A percentile compares a stretch with the other conserved stretches of the same genome.
These are phyloP conservation scores for Argyra leucocephala DNA, from an alignment of 2,888 invertebrate species.

Conservation along the genomic window DNA sequence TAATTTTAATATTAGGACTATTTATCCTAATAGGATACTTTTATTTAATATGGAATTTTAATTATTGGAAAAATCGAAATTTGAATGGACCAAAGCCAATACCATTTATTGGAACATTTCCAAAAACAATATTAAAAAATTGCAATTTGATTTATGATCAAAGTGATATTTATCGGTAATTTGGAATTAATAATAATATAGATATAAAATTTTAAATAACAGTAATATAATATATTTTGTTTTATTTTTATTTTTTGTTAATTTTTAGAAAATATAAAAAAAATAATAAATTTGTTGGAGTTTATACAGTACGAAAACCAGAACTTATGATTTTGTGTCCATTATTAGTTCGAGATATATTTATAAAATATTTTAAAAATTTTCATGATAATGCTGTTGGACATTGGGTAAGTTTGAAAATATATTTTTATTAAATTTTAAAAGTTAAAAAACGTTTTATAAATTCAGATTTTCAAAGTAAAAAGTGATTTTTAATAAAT, in stretches of 20 bases:
- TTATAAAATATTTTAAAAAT: constrained; percentile 4
- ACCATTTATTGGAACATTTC: constrained; percentile 37
- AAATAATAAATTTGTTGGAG: background rate
- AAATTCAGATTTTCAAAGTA: too few relatives aligned
- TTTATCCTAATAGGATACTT: constrained; percentile 27
- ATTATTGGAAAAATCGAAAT: constrained; percentile 39
- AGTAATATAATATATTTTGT: background rate
- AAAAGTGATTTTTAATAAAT: too few relatives aligned
- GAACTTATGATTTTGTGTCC: constrained; percentile 7
- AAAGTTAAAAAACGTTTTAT: too few relatives aligned
- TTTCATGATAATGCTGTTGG: constrained; percentile 11
- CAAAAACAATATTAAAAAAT: constrained; percentile 29
- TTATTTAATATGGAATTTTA: constrained; percentile 34
- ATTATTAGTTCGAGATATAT: background rate
- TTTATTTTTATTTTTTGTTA: background rate
- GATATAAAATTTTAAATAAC: background rate
- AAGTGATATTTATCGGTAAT: constrained; percentile 40
- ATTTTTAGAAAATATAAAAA: background rate
- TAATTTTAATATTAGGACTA: constrained; percentile 13
- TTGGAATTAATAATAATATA: background rate
- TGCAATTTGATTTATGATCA: constrained; percentile 35
- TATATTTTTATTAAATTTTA: too few relatives aligned
- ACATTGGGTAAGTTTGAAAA: background rate
- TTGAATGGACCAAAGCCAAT: constrained; percentile 38
- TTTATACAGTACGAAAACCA: background rate